phyloP scores from a whole-genome alignment of 2,113 vertebrate genomes.

The Pelusios castaneus region DNA sequence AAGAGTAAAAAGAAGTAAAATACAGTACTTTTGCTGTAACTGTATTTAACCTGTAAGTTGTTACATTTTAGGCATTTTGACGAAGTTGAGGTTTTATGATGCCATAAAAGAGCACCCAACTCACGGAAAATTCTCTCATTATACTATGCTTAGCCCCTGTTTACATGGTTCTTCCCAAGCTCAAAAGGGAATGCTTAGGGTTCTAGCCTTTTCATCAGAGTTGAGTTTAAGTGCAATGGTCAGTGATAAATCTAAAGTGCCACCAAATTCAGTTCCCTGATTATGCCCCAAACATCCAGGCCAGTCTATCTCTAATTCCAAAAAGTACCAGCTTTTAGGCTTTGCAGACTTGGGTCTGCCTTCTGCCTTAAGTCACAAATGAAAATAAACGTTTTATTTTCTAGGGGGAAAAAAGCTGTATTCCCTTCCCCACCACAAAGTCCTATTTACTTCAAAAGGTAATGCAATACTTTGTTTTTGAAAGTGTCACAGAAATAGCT shows the following conservation, averaged over 20 bases:
- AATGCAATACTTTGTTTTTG: fast-evolving
- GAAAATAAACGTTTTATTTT: neutral
- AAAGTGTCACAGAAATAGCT: neutral
- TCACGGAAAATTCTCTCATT: neutral
- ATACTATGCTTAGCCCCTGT: neutral
- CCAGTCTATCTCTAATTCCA: neutral
- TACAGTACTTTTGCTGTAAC: neutral
- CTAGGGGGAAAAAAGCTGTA: neutral
- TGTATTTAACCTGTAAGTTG: slow-evolving; percentile 29
- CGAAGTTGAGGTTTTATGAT: neutral
- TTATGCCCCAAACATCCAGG: neutral
- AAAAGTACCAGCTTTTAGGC: neutral
- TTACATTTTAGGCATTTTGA: neutral
- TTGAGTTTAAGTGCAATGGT: neutral
- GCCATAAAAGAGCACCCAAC: neutral
- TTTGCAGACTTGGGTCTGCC: neutral
- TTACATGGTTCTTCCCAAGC: neutral
- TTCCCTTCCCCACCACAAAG: neutral
- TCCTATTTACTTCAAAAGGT: neutral
- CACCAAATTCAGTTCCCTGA: neutral
- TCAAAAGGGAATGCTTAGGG: neutral
- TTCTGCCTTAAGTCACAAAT: neutral
- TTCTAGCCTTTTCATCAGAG: neutral
- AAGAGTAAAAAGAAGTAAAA: slow-evolving; percentile 21
- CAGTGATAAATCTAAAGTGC: neutral